Evolutionary conservation across 2,113 vertebrate species (phyloP).

Genomic region (Leiothrix lutea): DNA sequence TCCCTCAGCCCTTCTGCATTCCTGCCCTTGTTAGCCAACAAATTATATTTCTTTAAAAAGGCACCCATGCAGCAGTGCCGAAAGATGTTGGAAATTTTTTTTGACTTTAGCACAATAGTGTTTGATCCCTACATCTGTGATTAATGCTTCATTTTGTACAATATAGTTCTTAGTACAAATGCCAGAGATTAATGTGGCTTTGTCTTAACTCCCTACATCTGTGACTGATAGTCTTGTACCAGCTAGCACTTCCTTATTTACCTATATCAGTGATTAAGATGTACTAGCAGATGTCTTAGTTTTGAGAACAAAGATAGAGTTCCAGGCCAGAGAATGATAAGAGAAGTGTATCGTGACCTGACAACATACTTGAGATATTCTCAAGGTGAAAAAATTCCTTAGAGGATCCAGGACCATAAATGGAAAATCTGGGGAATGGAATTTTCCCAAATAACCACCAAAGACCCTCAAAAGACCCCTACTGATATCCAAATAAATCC

Average conservation of each 20-base stretch:
- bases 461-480: background rate
- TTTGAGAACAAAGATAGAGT: background rate
- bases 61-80: background rate
- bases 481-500: background rate
- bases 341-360: background rate
- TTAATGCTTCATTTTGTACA: background rate
- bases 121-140: background rate
- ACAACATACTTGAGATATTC: background rate
- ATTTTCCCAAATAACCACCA: background rate
- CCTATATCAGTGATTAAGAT: background rate
- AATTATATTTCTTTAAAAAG: background rate
- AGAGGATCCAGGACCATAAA: background rate
- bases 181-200: background rate
- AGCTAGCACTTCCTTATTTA: background rate
- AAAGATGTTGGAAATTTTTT: background rate
- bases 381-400: background rate
- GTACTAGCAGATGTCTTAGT: background rate
- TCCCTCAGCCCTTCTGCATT: background rate
- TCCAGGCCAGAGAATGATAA: background rate
- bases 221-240: background rate
- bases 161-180: background rate
- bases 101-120: background rate
- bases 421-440: background rate
- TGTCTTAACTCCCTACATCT: background rate
- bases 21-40: background rate